Evolutionary conservation across 2,888 invertebrate genomes (phyloP).

Genomic region (Drosophila hamatofila): DNA sequence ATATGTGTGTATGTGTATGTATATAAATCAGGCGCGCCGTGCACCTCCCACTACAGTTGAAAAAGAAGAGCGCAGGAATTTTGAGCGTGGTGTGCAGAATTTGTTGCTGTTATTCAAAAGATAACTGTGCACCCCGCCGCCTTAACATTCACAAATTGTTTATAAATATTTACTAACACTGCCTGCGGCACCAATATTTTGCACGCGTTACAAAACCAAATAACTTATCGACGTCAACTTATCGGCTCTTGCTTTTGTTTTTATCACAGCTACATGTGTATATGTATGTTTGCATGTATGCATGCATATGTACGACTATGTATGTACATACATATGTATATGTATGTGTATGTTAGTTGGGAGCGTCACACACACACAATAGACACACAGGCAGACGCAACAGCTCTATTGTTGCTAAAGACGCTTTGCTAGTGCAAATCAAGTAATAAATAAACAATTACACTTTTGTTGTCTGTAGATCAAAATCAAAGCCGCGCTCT

Average conservation of each 20-base stretch:
- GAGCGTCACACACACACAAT: constrained; percentile 15
- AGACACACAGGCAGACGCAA: constrained; percentile 9
- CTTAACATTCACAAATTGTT: constrained; percentile 23
- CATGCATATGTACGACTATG: background rate
- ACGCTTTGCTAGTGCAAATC: constrained; percentile 18
- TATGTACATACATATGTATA: background rate
- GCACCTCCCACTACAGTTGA: constrained; percentile 24
- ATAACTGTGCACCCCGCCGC: constrained; percentile 26
- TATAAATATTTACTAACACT: constrained; percentile 17
- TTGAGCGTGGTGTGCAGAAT: constrained; percentile 42
- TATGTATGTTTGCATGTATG: background rate
- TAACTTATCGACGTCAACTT: constrained; percentile 43
- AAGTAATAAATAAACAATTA: constrained; percentile 31
- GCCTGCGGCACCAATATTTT: constrained; percentile 31
- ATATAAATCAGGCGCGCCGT: constrained; percentile 49
- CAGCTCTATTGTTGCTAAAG: constrained; percentile 10
- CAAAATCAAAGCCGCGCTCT: constrained; percentile 48
- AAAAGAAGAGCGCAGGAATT: constrained; percentile 44
- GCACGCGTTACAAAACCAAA: constrained; percentile 55
- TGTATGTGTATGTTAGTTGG: constrained; percentile 1
- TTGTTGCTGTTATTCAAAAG: constrained; percentile 19
- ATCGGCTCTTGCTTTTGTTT: constrained; percentile 37
- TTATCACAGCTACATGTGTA: constrained; percentile 42
- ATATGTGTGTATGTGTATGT: background rate
- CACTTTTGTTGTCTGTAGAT: constrained; percentile 48